These are phyloP conservation scores for Aphis craccivora DNA, from an alignment of 1,140 invertebrate species.

Conservation along the genomic window DNA sequence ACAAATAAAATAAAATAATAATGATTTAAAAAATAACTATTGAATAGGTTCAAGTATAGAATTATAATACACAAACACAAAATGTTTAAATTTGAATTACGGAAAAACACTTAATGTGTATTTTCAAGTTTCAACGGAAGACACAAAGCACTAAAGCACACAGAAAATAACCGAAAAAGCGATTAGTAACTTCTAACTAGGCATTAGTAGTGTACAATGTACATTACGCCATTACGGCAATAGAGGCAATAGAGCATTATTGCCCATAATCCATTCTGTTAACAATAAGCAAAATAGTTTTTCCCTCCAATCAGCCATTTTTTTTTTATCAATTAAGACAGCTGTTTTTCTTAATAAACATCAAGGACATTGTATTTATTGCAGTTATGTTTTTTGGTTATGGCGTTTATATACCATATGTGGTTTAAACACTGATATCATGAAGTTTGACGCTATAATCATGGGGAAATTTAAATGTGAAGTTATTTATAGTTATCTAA, in stretches of 20 bases:
- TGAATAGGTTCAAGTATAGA: not conserved
- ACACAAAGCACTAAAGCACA: not conserved
- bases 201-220: not conserved
- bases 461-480: too few species aligned
- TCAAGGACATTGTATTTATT: not conserved
- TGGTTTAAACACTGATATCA: too few species aligned
- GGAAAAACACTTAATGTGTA: not conserved
- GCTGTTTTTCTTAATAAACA: not conserved
- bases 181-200: not conserved
- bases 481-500: too few species aligned
- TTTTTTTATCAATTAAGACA: conserved; percentile 37
- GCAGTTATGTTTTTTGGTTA: not conserved
- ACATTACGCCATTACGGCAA: not conserved
- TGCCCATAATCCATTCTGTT: conserved; percentile 1
- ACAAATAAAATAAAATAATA: not conserved
- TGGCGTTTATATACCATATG: too few species aligned
- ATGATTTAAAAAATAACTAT: not conserved
- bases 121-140: not conserved
- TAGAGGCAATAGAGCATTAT: not conserved
- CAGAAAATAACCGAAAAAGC: not conserved
- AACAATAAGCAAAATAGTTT: conserved; percentile 34
- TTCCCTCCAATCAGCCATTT: conserved; percentile 57
- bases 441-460: too few species aligned
- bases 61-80: not conserved
- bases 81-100: not conserved